Conservation (phyloP, 2,797 vertebrate species). For the Sebastes iracundus region DNA sequence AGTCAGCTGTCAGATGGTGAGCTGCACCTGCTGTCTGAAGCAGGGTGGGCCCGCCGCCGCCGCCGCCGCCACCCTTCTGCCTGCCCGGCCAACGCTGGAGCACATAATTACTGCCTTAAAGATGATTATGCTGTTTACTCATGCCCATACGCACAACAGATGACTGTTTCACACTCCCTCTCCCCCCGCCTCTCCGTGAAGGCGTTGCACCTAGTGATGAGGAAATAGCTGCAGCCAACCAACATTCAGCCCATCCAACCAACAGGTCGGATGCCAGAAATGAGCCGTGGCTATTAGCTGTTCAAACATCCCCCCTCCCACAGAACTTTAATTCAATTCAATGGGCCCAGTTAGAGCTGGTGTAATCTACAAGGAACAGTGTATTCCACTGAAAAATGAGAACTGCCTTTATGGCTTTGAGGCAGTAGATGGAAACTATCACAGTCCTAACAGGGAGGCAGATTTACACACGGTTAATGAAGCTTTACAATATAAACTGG, state of each 20-base stretch:
- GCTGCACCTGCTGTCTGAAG: slow-evolving; percentile 78
- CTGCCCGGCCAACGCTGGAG: slow-evolving; percentile 40
- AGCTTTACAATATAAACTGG: background rate
- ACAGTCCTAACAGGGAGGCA: background rate
- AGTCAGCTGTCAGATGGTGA: slow-evolving; percentile 68
- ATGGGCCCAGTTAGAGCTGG: slow-evolving; percentile 44
- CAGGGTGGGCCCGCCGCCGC: slow-evolving; percentile 58
- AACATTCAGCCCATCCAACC: slow-evolving; percentile 57
- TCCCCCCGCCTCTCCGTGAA: slow-evolving; percentile 17
- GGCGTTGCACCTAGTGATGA: slow-evolving; percentile 51
- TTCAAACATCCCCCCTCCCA: slow-evolving; percentile 64
- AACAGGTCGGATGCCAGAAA: slow-evolving; percentile 59
- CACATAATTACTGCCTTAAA: slow-evolving; percentile 69
- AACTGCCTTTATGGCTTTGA: background rate
- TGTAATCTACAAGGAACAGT: slow-evolving; percentile 19
- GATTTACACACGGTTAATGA: background rate
- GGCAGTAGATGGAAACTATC: background rate
- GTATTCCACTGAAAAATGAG: slow-evolving; percentile 7
- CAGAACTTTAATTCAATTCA: slow-evolving; percentile 52
- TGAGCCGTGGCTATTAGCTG: slow-evolving; percentile 63
- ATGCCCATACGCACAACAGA: slow-evolving; percentile 69
- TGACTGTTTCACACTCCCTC: slow-evolving; percentile 57
- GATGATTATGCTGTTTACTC: slow-evolving; percentile 78
- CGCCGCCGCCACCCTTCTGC: background rate
- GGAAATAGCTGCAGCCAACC: slow-evolving; percentile 67